Evolutionary conservation across 2,113 vertebrate species (phyloP).

Genomic region (Sinocyclocheilus maitianheensis): DNA sequence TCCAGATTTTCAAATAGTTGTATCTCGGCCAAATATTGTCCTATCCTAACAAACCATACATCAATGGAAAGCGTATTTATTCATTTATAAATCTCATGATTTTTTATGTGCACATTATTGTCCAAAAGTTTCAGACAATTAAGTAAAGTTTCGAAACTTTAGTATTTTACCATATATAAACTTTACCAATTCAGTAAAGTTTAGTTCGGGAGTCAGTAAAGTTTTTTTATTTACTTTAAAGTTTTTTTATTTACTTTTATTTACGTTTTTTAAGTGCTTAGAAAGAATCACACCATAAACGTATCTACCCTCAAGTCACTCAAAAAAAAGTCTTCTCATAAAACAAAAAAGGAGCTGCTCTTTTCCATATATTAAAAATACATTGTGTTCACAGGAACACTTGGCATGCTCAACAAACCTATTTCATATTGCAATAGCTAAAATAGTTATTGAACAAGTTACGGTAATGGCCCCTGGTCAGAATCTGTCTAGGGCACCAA

Average conservation of each 20-base stretch:
- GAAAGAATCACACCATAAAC: neutral
- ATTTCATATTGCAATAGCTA: neutral
- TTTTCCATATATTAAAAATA: neutral
- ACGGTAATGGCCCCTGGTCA: too few species aligned
- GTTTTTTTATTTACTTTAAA: neutral
- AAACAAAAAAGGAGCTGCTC: neutral
- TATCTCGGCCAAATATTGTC: too few species aligned
- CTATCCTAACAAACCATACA: too few species aligned
- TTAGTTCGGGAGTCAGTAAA: neutral
- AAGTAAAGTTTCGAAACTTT: too few species aligned
- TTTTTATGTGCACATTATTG: neutral
- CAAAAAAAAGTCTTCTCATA: neutral
- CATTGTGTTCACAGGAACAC: neutral
- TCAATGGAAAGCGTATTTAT: too few species aligned
- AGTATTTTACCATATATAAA: too few species aligned
- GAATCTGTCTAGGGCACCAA: neutral
- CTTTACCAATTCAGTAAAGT: too few species aligned
- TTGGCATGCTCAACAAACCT: neutral
- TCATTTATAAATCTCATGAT: too few species aligned
- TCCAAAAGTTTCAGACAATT: neutral
- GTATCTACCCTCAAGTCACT: neutral
- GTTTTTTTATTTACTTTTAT: too few species aligned
- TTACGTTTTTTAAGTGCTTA: too few species aligned
- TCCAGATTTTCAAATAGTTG: too few species aligned
- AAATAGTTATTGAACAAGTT: neutral